Base-by-base conservation (phyloP, 2,888 invertebrate species). In the Pseudeuparius sepicola region DNA sequence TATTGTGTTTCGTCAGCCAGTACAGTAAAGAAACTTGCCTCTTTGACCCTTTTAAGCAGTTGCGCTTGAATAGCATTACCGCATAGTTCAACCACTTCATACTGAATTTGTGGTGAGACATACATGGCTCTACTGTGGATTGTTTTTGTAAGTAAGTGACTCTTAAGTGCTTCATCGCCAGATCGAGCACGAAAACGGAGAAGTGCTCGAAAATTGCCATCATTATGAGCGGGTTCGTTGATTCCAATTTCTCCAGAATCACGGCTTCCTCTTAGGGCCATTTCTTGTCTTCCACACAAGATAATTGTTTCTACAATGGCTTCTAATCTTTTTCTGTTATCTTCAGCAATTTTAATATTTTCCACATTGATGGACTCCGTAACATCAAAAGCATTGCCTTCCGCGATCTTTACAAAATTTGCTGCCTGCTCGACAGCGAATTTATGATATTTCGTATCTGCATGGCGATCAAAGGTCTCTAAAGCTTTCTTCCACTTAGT, bases 261-360 rank as follows among this genome's bases (percentile, higher is more conserved):
- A 25, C 16, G 25, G 9, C 24, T 30, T 30, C 39, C 42, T 34
- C 42, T 36, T 25, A 42, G 28, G n/a, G 39, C 29, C 26, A 36
- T 14, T 36, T 41, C 39, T 30, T 41, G 41, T 16, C 39, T 33
- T 14, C 36, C 39, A 30, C 42, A 42, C 18, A 39, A 37, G 18
- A 27, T 36, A 13, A 41, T 39, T 14, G 38, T 39, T 24, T 41
- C 35, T n/a, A 41, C 25, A 28, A 41, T 38, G 9, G 38, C 24
- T 18, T n/a, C 10, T 10, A 35, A 27, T 18, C 18, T 13, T 24
- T 31, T 23, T 29, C 38, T 24, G 16, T 41, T 41, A 16, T 39
- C 38, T 27, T 25, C 24, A 24, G 24, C 41, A 40, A 43, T 45
- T 48, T 37, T 48, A 43, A 41, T 40, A 47, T 35, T 43, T 46